These are phyloP conservation scores for Argynnis bischoffii DNA, from an alignment of 2,888 invertebrate genomes.

Conservation along the genomic window DNA sequence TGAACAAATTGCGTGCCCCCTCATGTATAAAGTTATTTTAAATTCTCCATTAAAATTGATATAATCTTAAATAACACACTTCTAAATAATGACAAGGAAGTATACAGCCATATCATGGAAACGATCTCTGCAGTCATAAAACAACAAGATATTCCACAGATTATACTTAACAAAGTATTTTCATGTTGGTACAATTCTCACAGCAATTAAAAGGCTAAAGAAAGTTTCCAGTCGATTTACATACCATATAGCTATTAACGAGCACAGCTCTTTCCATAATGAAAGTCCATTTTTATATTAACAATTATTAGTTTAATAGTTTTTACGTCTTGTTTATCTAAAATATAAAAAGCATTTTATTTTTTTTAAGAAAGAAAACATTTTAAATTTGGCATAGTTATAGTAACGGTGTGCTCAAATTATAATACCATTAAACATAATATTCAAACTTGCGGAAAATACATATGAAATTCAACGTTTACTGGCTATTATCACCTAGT, in stretches of 20 bases:
- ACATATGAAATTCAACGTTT: no score
- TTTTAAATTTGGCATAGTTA: no score
- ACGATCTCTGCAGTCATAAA: not conserved
- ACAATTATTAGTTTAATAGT: slow-evolving; percentile 12
- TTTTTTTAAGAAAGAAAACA: not conserved
- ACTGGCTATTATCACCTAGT: no score
- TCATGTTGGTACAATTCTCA: slow-evolving; percentile 27
- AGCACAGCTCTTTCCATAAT: slow-evolving; percentile 26
- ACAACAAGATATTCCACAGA: slow-evolving; percentile 12
- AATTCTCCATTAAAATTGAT: no score
- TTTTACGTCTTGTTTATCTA: not conserved
- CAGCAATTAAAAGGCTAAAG: slow-evolving; percentile 32
- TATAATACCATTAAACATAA: no score
- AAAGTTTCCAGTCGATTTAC: slow-evolving; percentile 34
- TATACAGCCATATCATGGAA: not conserved
- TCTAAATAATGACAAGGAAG: not conserved
- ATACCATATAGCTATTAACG: slow-evolving; percentile 30
- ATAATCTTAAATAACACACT: not conserved
- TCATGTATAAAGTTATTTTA: no score
- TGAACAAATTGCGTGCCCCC: no score
- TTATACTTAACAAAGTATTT: slow-evolving; percentile 19
- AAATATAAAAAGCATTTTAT: not conserved
- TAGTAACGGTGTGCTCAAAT: no score
- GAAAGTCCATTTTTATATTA: slow-evolving; percentile 25
- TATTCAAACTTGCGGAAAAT: no score